Evolutionary conservation across 1,140 invertebrate genomes (phyloP).

Genomic region (Hylaeus volcanicus): DNA sequence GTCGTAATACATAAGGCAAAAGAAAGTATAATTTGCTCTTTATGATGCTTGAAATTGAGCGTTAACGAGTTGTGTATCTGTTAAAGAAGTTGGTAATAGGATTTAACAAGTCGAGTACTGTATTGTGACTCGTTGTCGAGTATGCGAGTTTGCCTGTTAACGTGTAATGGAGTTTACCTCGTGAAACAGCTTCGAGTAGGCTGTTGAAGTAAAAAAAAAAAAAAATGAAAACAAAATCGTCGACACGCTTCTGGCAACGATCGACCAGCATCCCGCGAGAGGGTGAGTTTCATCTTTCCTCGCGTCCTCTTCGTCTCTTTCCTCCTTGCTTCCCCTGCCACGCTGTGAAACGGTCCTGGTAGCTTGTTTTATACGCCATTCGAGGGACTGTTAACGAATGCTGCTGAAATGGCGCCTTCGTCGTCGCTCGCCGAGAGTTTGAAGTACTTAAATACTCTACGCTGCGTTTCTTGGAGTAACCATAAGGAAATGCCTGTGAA

Average conservation of each 20-base stretch:
- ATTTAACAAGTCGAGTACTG: too few relatives aligned
- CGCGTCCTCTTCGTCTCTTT: not conserved
- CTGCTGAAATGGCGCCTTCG: not conserved
- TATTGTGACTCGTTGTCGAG: too few relatives aligned
- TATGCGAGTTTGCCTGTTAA: too few relatives aligned
- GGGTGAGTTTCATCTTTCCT: slow-evolving; percentile 8
- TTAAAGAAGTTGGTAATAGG: too few relatives aligned
- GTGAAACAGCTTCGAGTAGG: too few relatives aligned
- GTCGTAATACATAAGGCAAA: too few relatives aligned
- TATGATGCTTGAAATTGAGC: too few relatives aligned
- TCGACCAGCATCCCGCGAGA: not conserved
- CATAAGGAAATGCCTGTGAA: not conserved
- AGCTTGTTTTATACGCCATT: not conserved
- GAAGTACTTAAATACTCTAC: not conserved
- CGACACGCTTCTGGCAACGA: not conserved
- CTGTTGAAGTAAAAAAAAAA: too few relatives aligned
- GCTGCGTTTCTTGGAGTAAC: not conserved
- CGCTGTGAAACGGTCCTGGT: not conserved
- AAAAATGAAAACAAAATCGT: not conserved
- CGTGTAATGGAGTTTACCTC: too few relatives aligned
- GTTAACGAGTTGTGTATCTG: too few relatives aligned
- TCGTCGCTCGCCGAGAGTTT: too few relatives aligned
- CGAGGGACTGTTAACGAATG: not conserved
- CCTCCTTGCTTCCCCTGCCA: not conserved
- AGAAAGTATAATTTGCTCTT: too few relatives aligned